These are phyloP conservation scores for Thereuonema tuberculata DNA, from an alignment of 1,140 invertebrate genomes.

Conservation along the genomic window DNA sequence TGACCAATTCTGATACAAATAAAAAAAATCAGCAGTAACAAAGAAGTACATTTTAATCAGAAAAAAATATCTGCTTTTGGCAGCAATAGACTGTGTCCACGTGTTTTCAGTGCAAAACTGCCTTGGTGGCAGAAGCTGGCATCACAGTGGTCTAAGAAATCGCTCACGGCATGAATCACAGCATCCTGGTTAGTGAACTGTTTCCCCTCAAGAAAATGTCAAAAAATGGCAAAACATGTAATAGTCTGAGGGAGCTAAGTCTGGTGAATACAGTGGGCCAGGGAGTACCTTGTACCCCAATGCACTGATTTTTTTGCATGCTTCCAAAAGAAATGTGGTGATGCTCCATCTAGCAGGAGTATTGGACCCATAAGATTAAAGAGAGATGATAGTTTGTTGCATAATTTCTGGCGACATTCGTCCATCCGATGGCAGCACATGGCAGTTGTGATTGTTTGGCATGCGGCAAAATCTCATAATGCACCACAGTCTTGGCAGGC, in stretches of 20 bases:
- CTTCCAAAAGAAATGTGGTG: background rate
- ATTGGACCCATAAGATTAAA: background rate
- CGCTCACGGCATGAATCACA: background rate
- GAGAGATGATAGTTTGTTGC: background rate
- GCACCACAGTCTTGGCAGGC: too few relatives aligned
- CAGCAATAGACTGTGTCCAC: background rate
- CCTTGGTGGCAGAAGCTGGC: background rate
- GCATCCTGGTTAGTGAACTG: background rate
- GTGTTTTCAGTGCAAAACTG: background rate
- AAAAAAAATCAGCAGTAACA: too few relatives aligned
- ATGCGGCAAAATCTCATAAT: too few relatives aligned
- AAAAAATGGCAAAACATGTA: background rate
- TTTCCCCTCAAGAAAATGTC: background rate
- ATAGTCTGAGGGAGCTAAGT: background rate
- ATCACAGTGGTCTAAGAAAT: background rate
- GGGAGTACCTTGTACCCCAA: background rate
- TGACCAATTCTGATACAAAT: too few relatives aligned
- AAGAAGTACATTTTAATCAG: too few relatives aligned
- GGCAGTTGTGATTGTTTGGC: too few relatives aligned
- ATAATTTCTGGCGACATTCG: background rate
- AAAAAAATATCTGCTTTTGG: too few relatives aligned
- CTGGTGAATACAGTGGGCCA: background rate
- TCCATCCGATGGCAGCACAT: background rate
- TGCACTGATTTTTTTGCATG: background rate
- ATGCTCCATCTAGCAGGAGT: background rate